Conservation (phyloP, 92 coral and sea anemone genomes). For the Heteractis magnifica region DNA sequence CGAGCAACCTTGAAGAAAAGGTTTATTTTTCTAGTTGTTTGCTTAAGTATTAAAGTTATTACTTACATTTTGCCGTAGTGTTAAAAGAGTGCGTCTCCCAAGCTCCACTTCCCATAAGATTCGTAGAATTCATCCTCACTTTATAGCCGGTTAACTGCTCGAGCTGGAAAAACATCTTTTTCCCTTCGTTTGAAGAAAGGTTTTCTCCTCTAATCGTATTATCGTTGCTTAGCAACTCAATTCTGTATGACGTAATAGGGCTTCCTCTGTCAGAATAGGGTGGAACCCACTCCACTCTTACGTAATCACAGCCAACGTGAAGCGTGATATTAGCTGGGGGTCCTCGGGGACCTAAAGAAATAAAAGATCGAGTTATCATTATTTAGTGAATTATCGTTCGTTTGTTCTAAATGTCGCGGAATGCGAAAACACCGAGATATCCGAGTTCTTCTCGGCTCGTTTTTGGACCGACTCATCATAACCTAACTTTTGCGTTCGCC, state of each 20-base stretch:
- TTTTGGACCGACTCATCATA: no score
- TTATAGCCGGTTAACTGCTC: constrained; percentile 20
- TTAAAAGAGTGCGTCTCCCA: constrained; percentile 40
- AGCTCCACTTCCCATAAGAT: constrained; percentile 44
- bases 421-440: not conserved
- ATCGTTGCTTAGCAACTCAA: constrained; percentile 40
- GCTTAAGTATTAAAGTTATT: not conserved
- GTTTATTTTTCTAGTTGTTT: not conserved
- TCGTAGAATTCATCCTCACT: constrained; percentile 44
- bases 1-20: not conserved
- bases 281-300: constrained; percentile 53
- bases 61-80: constrained; percentile 48
- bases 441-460: not conserved
- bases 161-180: constrained; percentile 21
- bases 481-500: no score
- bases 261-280: constrained; percentile 51
- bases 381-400: not conserved
- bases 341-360: constrained; percentile 52
- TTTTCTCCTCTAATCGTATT: constrained; percentile 24
- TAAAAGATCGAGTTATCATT: not conserved
- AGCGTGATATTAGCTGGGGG: constrained; percentile 54
- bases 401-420: not conserved
- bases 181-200: constrained; percentile 8
- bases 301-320: constrained; percentile 35
- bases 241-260: constrained; percentile 37